A percentile compares a stretch with the other conserved stretches of the same genome.
Conservation (phyloP, 2,888 invertebrate species). For the Drosophila pullipes region DNA sequence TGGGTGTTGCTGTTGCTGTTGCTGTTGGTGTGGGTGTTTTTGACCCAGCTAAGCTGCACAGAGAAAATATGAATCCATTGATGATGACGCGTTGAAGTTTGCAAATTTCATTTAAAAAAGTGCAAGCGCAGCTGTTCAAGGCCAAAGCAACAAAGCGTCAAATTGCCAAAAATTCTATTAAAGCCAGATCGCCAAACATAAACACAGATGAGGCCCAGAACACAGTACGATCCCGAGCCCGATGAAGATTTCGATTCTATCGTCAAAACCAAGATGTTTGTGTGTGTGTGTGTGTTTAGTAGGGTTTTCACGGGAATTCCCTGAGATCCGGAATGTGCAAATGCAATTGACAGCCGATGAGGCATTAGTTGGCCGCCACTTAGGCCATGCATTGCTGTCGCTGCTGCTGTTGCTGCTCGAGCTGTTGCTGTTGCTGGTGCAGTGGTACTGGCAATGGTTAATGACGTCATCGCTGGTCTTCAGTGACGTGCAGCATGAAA, state of each 20-base stretch:
- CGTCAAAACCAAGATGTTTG: not conserved
- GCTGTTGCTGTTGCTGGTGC: constrained; percentile 8
- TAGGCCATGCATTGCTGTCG: not conserved
- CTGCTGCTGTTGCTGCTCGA: not conserved
- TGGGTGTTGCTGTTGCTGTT: not conserved
- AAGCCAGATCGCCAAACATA: constrained; percentile 15
- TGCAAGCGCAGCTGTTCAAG: constrained; percentile 58
- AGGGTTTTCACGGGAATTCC: not conserved
- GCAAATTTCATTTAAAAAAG: constrained; percentile 75
- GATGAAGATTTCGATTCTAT: not conserved
- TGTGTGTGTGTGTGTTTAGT: not conserved
- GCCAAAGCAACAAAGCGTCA: constrained; percentile 12
- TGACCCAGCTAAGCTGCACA: not conserved
- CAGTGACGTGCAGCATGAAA: constrained; percentile 51
- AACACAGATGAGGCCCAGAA: not conserved
- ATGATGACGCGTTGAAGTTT: constrained; percentile 57
- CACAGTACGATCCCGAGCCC: not conserved
- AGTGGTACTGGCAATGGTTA: constrained; percentile 24
- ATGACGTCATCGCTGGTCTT: constrained; percentile 55
- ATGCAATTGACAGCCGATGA: constrained; percentile 16
- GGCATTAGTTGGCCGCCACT: constrained; percentile 57
- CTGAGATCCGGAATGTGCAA: not conserved
- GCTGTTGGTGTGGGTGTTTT: not conserved
- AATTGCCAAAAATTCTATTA: not conserved
- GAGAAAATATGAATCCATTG: constrained; percentile 29